Evolutionary conservation across 2,888 invertebrate species (phyloP), one percentile per base, ranked within the genome.

Genomic region (Eretmocerus hayati): DNA sequence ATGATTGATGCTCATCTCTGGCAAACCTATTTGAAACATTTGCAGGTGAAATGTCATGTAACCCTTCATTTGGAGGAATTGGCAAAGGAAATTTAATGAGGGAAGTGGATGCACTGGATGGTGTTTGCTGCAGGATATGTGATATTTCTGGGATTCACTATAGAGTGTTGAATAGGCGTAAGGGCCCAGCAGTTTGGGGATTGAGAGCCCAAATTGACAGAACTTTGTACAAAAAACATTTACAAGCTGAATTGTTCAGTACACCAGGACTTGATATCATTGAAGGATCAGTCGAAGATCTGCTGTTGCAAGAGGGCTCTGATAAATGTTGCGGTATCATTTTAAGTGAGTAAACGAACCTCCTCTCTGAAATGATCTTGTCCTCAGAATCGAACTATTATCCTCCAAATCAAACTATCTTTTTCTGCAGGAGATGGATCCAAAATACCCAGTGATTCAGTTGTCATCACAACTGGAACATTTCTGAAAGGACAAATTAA

Each of bases 1-100:
- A n/a, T n/a, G n/a, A n/a, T n/a, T n/a, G n/a, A n/a, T n/a, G n/a
- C n/a, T n/a, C n/a, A n/a, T n/a, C n/a, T n/a, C n/a, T n/a, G n/a
- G n/a, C n/a, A n/a, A n/a, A n/a, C n/a, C n/a, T n/a, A n/a, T n/a
- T n/a, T n/a, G n/a, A n/a, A n/a, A n/a, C n/a, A n/a, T n/a, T 43
- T 71, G 52, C 55, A 86, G 86, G 89, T 22, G 90, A 89, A 73
- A 93, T 93, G 92, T 90, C 90, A 0, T 92, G 93, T 64, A 93
- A 93, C 74, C 92, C 93, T 18, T 87, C 90, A 0, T 93, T 93
- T 73, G 92, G 92, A 21, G 92, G 92, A 6, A 88, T 93, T 58
- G 92, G 91, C 0, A 93, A 93, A 72, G 91, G 90, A 0, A 89
- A 92, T 67, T 73, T 91, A 42, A 85, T 91, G 80, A 78, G 81